phyloP scores from a whole-genome alignment of 2,113 vertebrate genomes.

The Scartelaos histophorus region DNA sequence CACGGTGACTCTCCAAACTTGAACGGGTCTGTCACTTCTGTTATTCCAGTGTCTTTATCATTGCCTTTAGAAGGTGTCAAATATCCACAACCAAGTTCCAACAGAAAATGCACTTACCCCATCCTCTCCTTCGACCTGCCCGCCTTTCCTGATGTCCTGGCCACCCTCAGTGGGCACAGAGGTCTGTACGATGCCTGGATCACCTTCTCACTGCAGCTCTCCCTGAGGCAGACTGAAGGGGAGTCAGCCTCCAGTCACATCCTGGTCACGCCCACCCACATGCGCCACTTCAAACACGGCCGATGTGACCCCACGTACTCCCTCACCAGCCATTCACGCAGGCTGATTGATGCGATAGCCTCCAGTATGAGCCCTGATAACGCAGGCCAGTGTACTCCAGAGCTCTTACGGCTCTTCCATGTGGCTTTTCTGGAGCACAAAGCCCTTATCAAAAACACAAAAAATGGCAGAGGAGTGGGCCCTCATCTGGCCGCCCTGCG shows the following conservation, averaged over 20 bases:
- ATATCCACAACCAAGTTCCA: conserved; percentile 8
- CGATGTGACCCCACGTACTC: conserved; percentile 82
- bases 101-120: conserved; percentile 51
- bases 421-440: conserved; percentile 77
- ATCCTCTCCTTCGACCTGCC: conserved; percentile 76
- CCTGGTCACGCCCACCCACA: conserved; percentile 80
- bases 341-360: conserved; percentile 62
- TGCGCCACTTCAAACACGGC: conserved; percentile 82
- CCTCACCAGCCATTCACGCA: conserved; percentile 61
- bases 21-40: conserved; percentile 29
- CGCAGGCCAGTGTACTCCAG: conserved; percentile 39
- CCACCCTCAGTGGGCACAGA: conserved; percentile 71
- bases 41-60: conserved; percentile 43
- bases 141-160: conserved; percentile 77
- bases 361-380: conserved; percentile 55
- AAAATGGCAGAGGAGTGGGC: conserved; percentile 76
- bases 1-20: conserved; percentile 23
- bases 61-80: conserved; percentile 55
- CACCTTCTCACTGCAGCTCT: conserved; percentile 80
- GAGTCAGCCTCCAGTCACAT: conserved; percentile 66
- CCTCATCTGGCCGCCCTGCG: conserved; percentile 77
- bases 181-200: conserved; percentile 80
- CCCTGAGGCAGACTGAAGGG: conserved; percentile 73
- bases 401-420: conserved; percentile 73
- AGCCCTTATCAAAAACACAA: conserved; percentile 75